Evolutionary conservation across 2,797 vertebrate species (phyloP).

Genomic region (Phalanger gymnotis): DNA sequence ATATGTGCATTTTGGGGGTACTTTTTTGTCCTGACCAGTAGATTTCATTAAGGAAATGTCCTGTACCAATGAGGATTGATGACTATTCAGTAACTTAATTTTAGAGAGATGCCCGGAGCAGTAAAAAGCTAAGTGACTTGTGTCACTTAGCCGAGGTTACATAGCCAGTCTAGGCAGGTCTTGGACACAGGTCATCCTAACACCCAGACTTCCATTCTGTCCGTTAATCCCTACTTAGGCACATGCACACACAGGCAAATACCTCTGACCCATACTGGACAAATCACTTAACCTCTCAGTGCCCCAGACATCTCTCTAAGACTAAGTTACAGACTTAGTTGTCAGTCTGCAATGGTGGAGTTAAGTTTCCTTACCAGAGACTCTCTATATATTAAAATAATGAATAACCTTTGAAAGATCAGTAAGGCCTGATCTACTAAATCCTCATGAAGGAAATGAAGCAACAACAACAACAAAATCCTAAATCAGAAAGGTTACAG

Average conservation of each 20-base stretch:
- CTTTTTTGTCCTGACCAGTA: background rate
- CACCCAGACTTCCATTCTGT: background rate
- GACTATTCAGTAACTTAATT: background rate
- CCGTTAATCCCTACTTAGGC: background rate
- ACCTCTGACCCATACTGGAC: background rate
- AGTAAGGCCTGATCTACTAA: background rate
- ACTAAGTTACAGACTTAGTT: background rate
- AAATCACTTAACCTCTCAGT: background rate
- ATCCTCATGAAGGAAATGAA: background rate
- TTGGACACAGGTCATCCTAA: background rate
- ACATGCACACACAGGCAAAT: background rate
- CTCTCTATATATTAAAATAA: background rate
- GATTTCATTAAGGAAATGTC: background rate
- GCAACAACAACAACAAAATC: background rate
- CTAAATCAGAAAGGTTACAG: background rate
- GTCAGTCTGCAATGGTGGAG: background rate
- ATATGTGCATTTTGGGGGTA: background rate
- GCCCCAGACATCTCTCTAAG: background rate
- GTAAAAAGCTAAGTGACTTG: background rate
- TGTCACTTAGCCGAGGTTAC: background rate
- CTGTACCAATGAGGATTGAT: background rate
- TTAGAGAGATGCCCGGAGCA: background rate
- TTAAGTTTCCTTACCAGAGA: background rate
- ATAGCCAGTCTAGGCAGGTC: background rate
- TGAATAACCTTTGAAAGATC: background rate